These are phyloP conservation scores for Deilephila porcellus DNA, from an alignment of 2,888 invertebrate species.

Conservation along the genomic window DNA sequence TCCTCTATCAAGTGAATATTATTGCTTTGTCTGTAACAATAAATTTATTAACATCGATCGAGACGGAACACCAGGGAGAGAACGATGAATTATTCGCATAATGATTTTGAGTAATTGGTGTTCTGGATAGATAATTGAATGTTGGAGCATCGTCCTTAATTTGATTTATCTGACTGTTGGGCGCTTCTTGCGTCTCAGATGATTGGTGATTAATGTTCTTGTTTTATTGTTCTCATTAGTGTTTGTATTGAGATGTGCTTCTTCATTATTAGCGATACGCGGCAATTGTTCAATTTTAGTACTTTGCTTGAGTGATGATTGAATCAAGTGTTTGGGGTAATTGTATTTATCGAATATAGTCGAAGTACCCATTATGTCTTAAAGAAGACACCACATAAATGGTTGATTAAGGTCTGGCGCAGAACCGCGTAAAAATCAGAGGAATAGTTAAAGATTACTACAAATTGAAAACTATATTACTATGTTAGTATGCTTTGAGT, in stretches of 20 bases:
- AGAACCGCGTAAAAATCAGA: too few species aligned
- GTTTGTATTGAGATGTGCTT: constrained; percentile 3
- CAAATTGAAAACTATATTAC: too few species aligned
- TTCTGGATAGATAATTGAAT: constrained; percentile 9
- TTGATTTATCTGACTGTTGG: constrained; percentile 30
- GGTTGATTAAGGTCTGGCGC: too few species aligned
- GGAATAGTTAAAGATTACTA: too few species aligned
- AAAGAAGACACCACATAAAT: too few species aligned
- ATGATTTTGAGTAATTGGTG: constrained; percentile 5
- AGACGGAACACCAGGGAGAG: not conserved
- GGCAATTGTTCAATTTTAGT: too few species aligned
- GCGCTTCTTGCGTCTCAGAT: constrained; percentile 32
- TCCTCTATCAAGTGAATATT: not conserved
- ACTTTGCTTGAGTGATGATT: too few species aligned
- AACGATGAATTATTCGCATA: constrained; percentile 4
- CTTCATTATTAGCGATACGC: not conserved
- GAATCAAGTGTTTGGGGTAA: too few species aligned
- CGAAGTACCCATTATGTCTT: too few species aligned
- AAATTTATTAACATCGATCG: not conserved
- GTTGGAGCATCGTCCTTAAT: constrained; percentile 16
- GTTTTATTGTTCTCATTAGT: not conserved
- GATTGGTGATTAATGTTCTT: constrained; percentile 24
- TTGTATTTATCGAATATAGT: too few species aligned
- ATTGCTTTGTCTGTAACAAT: not conserved
- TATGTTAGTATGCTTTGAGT: too few species aligned